Percentiles rank a stretch among this genome's conserved stretches.
phyloP scores from a whole-genome alignment of 2,797 vertebrate species.

The Karalla daura region DNA sequence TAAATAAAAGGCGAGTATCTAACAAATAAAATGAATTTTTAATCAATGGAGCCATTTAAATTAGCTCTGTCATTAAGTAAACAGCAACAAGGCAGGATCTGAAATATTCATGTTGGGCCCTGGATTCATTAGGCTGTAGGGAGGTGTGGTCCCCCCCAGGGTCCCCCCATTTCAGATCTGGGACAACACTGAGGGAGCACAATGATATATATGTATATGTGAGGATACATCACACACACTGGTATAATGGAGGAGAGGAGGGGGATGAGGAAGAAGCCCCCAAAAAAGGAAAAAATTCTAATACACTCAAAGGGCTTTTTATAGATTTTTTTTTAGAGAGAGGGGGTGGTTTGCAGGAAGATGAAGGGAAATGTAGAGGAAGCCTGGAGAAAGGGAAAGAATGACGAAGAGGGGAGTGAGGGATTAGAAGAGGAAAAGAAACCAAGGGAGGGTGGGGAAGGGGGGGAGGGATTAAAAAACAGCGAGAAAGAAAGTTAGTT shows the following conservation, averaged over 20 bases:
- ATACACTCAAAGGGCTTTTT: conserved; percentile 45
- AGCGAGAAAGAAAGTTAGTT: conserved; percentile 60
- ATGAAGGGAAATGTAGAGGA: conserved; percentile 48
- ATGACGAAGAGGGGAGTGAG: conserved; percentile 43
- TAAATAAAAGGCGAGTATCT: conserved; percentile 73
- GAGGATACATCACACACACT: conserved; percentile 31
- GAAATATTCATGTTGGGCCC: conserved; percentile 80
- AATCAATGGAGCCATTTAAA: conserved; percentile 77
- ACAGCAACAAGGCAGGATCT: conserved; percentile 74
- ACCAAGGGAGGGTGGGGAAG: conserved; percentile 23
- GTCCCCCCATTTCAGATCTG: conserved; percentile 68
- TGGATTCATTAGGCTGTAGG: conserved; percentile 68
- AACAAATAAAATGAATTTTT: conserved; percentile 83
- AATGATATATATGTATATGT: conserved; percentile 40
- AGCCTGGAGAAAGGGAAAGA: conserved; percentile 48
- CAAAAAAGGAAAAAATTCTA: conserved; percentile 27
- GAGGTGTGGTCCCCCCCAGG: conserved; percentile 65
- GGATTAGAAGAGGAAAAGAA: conserved; percentile 59
- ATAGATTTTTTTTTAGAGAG: conserved; percentile 58
- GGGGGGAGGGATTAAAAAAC: conserved; percentile 40
- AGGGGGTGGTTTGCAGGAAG: conserved; percentile 39
- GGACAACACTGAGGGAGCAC: conserved; percentile 58
- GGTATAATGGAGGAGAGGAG: conserved; percentile 23
- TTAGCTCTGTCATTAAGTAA: conserved; percentile 80
- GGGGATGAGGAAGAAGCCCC: conserved; percentile 13